Percentiles rank a stretch among this genome's conserved stretches.
phyloP scores from a whole-genome alignment of 2,113 vertebrate species.

The Cottus gobio region DNA sequence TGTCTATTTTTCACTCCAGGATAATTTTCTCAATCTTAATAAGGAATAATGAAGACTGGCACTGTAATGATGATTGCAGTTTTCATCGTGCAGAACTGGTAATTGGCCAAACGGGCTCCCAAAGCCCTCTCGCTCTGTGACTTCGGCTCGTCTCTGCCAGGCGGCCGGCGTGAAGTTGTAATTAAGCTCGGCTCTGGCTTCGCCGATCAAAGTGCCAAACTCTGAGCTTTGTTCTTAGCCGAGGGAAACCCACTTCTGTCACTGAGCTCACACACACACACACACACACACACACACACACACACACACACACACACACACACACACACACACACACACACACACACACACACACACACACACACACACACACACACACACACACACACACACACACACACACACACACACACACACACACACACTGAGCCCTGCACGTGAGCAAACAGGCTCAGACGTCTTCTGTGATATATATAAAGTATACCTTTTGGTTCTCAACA shows the following conservation, averaged over 20 bases:
- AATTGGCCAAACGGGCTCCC: slow-evolving; percentile 30
- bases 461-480: too few relatives aligned
- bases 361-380: neutral
- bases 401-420: slow-evolving; percentile 2
- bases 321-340: neutral
- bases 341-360: neutral
- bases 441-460: neutral
- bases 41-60: slow-evolving; percentile 17
- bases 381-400: neutral
- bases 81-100: slow-evolving; percentile 18
- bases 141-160: slow-evolving; percentile 1
- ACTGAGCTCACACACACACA: neutral
- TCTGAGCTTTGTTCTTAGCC: slow-evolving; percentile 46
- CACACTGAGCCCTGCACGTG: too few relatives aligned
- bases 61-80: slow-evolving; percentile 24
- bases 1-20: neutral
- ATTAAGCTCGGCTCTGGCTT: slow-evolving; percentile 41
- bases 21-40: slow-evolving; percentile 14
- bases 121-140: neutral
- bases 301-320: neutral
- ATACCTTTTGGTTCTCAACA: too few relatives aligned
- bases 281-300: slow-evolving; percentile 2
- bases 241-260: slow-evolving; percentile 58
- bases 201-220: slow-evolving; percentile 48
- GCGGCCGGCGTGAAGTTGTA: slow-evolving; percentile 19